Evolutionary conservation across 2,113 vertebrate genomes (phyloP), one percentile per base, ranked within the genome.

Genomic region (Tetrao urogallus): DNA sequence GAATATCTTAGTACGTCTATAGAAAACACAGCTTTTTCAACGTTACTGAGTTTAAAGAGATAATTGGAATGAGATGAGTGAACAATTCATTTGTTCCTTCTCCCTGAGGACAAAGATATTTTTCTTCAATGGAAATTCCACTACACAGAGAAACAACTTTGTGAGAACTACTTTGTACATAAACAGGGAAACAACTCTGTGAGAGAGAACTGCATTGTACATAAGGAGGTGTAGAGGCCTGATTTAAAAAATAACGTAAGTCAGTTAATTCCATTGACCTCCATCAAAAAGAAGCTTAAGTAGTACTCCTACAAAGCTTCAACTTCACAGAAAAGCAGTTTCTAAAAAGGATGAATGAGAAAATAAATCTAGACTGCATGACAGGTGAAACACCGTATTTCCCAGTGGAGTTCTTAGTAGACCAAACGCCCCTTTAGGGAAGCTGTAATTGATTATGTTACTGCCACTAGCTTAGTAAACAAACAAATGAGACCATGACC

Each of bases 11-110:
- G 34, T 20, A 45, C 11, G 32, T 40, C 78, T 74, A 48, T 0
- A 45, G 69, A 89, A 86, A 86, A 74, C 12, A 57, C n/a, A 93
- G 24, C 50, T 90, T 93, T 71, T 76, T 11, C 81, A 90, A 93
- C 69, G 70, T 65, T 79, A 80, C 47, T 34, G 58, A 86, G 28
- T 64, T 90, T 24, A 92, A 47, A 89, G 50, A 90, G 45, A 43
- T 54, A 82, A 90, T 9, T 80, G 50, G 54, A 92, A 74, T 47
- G 45, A 52, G 32, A 84, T 63, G 38, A 94, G n/a, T 24, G 36
- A 87, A 80, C 77, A 94, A 64, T 42, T 66, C 8, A 45, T 92
- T 91, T 95, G 43, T 63, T 75, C 43, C 40, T 95, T 75, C 71
- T 61, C 69, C 72, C 73, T 57, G 48, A 95, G 52, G 77, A 83